These are phyloP conservation scores for Ceratina japonica DNA, from an alignment of 1,140 invertebrate genomes.

Conservation along the genomic window DNA sequence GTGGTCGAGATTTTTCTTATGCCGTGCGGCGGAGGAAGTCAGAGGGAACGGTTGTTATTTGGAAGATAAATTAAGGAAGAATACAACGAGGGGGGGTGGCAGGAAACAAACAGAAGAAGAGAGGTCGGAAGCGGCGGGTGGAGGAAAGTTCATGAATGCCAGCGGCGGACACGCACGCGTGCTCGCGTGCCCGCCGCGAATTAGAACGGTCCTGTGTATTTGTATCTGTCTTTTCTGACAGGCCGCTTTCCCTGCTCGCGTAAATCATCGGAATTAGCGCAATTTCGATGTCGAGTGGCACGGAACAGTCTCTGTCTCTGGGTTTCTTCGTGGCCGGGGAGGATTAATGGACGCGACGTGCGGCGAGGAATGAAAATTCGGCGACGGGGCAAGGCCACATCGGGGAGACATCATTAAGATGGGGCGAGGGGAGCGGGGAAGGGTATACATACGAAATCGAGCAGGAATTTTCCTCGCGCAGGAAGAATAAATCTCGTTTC, in stretches of 20 bases:
- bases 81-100: conserved; percentile 11
- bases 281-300: conserved; percentile 50
- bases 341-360: conserved; percentile 29
- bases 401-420: conserved; percentile 2
- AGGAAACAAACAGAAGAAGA: conserved; percentile 31
- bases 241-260: conserved; percentile 32
- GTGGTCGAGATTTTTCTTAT: conserved; percentile 34
- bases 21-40: conserved; percentile 24
- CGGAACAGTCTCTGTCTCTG: conserved; percentile 34
- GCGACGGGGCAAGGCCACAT: not conserved
- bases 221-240: conserved; percentile 61
- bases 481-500: not conserved
- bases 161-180: conserved; percentile 35
- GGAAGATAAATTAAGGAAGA: conserved; percentile 56
- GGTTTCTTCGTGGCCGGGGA: conserved; percentile 8
- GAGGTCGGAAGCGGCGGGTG: not conserved
- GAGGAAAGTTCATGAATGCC: conserved; percentile 32
- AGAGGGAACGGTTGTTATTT: conserved; percentile 32
- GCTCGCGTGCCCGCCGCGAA: conserved; percentile 53
- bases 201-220: conserved; percentile 54
- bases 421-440: not conserved
- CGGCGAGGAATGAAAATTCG: conserved; percentile 9
- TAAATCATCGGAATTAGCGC: conserved; percentile 60
- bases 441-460: conserved; percentile 3
- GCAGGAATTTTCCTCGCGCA: not conserved